Conservation (phyloP, 2,113 vertebrate genomes). For the Tor tambroides region DNA sequence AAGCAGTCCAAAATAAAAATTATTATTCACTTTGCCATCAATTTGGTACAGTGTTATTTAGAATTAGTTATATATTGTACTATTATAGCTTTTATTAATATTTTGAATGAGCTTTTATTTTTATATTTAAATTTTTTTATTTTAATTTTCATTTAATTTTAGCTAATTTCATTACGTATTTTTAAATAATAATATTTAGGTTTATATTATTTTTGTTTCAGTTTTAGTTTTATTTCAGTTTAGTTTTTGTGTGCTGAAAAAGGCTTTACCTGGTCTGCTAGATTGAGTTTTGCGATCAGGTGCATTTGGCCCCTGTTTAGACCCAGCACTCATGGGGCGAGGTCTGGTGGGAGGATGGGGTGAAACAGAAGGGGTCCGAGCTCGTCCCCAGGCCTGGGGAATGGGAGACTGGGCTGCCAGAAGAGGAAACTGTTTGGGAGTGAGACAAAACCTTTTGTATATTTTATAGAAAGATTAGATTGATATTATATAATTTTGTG, state of each 20-base stretch:
- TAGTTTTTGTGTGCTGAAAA: not conserved
- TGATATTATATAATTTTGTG: not conserved
- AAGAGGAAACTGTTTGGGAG: constrained; percentile 42
- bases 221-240: not conserved
- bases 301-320: not conserved
- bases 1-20: not conserved
- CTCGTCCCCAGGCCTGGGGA: not conserved
- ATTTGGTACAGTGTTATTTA: not conserved
- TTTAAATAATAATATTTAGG: no score
- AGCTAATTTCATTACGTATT: no score
- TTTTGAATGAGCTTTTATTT: not conserved
- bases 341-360: constrained; percentile 60
- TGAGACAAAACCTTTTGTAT: not conserved
- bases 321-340: constrained; percentile 54
- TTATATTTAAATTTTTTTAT: no score
- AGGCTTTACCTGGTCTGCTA: constrained; percentile 20
- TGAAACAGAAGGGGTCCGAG: rapidly evolving
- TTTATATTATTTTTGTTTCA: no score
- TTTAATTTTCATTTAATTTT: no score
- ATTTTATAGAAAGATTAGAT: not conserved
- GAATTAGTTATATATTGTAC: not conserved
- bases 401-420: constrained; percentile 35
- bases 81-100: not conserved
- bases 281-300: not conserved
- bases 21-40: not conserved